These are phyloP conservation scores for Drosophila gaucha DNA, from an alignment of 2,888 invertebrate species.

Conservation along the genomic window DNA sequence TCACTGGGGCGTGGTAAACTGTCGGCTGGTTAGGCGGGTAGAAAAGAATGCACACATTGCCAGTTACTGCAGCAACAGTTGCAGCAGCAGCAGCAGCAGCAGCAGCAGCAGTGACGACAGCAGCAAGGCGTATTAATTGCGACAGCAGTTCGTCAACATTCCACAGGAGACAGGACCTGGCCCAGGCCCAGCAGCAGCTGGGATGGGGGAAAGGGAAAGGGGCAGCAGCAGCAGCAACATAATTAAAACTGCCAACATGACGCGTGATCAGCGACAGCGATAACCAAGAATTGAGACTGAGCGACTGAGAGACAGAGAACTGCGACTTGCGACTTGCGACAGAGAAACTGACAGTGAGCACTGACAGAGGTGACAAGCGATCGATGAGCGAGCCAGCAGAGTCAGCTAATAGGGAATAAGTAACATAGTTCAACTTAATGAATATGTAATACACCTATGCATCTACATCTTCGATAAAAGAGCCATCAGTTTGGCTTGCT, in stretches of 20 bases:
- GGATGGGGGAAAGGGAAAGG: background rate
- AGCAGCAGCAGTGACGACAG: constrained; percentile 48
- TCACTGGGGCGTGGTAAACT: constrained; percentile 23
- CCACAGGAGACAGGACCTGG: constrained; percentile 45
- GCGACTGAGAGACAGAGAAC: constrained; percentile 4
- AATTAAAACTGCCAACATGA: constrained; percentile 78
- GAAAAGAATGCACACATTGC: constrained; percentile 43
- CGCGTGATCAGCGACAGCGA: constrained; percentile 76
- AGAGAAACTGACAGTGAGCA: too few species aligned
- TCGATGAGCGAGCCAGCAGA: constrained; percentile 24
- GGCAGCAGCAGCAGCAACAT: constrained; percentile 56
- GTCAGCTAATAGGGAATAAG: constrained; percentile 43
- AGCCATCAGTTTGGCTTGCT: constrained; percentile 38
- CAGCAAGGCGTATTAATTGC: constrained; percentile 74
- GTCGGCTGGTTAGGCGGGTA: constrained; percentile 1
- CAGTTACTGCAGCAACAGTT: constrained; percentile 53
- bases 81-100: constrained; percentile 13
- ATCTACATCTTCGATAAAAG: constrained; percentile 50
- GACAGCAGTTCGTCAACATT: constrained; percentile 77
- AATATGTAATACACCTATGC: constrained; percentile 52
- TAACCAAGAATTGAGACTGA: constrained; percentile 50
- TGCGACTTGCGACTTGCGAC: constrained; percentile 18
- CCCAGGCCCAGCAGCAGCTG: background rate
- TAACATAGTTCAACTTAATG: constrained; percentile 42
- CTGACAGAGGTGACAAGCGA: constrained; percentile 40